Base-by-base conservation (phyloP, 2,113 vertebrate genomes). In the Trochalopteron elliotii region DNA sequence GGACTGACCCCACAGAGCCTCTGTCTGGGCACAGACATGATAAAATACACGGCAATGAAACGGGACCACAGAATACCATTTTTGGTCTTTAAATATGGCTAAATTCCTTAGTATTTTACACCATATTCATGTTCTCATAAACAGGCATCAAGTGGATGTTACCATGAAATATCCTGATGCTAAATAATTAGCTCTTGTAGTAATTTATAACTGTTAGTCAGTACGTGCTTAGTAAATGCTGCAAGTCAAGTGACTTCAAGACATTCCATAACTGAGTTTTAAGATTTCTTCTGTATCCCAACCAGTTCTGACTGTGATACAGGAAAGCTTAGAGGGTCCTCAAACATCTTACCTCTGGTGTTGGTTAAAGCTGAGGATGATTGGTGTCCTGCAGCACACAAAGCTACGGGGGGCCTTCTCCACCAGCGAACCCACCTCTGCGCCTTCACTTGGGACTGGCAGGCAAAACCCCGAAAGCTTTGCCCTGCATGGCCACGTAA, bases 31-130 rank as follows among this genome's bases (percentile, higher is more conserved):
- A 25, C 0, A 52, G 3, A 37, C 5, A 2, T 5, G 3, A 25
- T 8, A 56, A 80, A 88, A 31, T 16, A 86, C 2, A 22, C 8
- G 6, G 21, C 17, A 76, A 64, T 4, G 53, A 28, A 37, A 17
- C 0, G 3, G 25, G 42, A 45, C 8, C 18, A n/a, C 49, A 9
- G 3, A 49, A 80, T 7, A 3, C 10, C 0, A 1, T 3, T 61
- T 63, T 40, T 39, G 4, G 30, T 81, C 27, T 56, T 24, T 42
- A 70, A 35, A 30, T 11, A n/a, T n/a, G 23, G 10, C 30, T 30
- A 44, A 79, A 59, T 28, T 39, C 21, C 52, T 60, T 64, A 23
- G 21, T 15, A 17, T 70, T 78, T 93, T 47, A 35, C 31, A 47
- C 22, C 33, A 59, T 27, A 42, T 44, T 79, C 17, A 25, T 4